phyloP scores from a whole-genome alignment of 2,797 vertebrate species.

The Microchirus variegatus region DNA sequence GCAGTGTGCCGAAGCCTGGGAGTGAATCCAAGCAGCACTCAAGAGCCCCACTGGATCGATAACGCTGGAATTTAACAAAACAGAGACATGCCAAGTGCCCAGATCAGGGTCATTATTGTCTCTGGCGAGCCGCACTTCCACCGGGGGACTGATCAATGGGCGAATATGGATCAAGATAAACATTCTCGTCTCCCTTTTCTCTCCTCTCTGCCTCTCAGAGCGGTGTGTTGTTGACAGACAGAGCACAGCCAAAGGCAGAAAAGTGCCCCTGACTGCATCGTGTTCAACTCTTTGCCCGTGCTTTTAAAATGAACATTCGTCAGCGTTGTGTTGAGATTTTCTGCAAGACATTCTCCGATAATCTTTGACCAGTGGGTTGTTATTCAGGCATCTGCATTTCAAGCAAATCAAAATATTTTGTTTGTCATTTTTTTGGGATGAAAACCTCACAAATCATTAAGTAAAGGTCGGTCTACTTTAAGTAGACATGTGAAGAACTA shows the following conservation, averaged over 20 bases:
- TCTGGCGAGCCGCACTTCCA: conserved; percentile 75
- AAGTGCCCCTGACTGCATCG: conserved; percentile 6
- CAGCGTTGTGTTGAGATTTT: too few species aligned
- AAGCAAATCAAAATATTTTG: too few species aligned
- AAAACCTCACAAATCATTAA: too few species aligned
- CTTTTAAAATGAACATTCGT: background rate
- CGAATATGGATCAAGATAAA: conserved; percentile 81
- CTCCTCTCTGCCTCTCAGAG: conserved; percentile 41
- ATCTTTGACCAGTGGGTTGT: too few species aligned
- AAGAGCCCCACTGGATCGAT: conserved; percentile 79
- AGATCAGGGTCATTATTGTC: conserved; percentile 81
- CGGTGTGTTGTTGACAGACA: conserved; percentile 16
- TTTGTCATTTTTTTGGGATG: too few species aligned
- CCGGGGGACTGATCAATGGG: conserved; percentile 78
- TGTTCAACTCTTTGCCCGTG: background rate
- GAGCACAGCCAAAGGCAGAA: conserved; percentile 20
- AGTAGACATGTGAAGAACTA: background rate
- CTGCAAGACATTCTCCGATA: too few species aligned
- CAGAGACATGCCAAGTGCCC: conserved; percentile 78
- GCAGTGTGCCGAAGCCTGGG: conserved; percentile 72
- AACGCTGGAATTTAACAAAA: conserved; percentile 82
- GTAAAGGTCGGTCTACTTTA: too few species aligned
- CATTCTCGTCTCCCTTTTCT: conserved; percentile 57
- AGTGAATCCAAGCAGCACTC: conserved; percentile 80
- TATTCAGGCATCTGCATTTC: too few species aligned